Evolutionary conservation across 2,888 invertebrate species (phyloP), one percentile per base, ranked within the genome.

Genomic region (Parnassius mnemosyne): DNA sequence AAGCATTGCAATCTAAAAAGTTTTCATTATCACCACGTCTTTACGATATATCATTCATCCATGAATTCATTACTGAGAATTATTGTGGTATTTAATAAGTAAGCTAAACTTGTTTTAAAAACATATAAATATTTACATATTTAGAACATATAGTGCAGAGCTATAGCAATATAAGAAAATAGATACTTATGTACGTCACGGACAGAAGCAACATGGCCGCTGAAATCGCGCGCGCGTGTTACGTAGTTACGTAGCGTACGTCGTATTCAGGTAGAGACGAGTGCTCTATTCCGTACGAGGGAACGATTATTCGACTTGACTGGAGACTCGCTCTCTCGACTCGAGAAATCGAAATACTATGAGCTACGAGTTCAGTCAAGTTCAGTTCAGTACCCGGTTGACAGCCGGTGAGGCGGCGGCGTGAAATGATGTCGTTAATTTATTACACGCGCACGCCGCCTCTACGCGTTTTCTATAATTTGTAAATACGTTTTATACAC

Each of bases 401-500:
- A 87, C 88, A 87, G 84, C 89, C 89, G 89, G 87, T 77, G 85
- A 85, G 87, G 87, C 86, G 88, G 89, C 85, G 85, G 87, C 85
- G 86, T 84, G 75, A 81, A 77, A 74, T 78, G 72, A 63, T 70
- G 68, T 60, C 72, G 20, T 54, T 44, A 76, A 71, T 71, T 72
- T 77, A 71, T 66, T 69, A 74, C 75, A 81, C 83, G 83, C 85
- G 83, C 83, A 81, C 89, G 89, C 89, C 90, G 89, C 87, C 88
- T 85, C 84, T 86, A 80, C 85, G 85, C 85, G 89, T 84, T 84
- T 85, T 85, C 76, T 83, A 80, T 73, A 63, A 81, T 77, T 84
- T 71, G 81, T 85, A 81, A 87, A 87, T 84, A 85, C 71, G 70
- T 79, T 83, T 87, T 87, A 74, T 85, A 85, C 77, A 79, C 78